Evolutionary conservation across 2,113 vertebrate genomes (phyloP), one percentile per base, ranked within the genome.

Genomic region (Egretta garzetta): DNA sequence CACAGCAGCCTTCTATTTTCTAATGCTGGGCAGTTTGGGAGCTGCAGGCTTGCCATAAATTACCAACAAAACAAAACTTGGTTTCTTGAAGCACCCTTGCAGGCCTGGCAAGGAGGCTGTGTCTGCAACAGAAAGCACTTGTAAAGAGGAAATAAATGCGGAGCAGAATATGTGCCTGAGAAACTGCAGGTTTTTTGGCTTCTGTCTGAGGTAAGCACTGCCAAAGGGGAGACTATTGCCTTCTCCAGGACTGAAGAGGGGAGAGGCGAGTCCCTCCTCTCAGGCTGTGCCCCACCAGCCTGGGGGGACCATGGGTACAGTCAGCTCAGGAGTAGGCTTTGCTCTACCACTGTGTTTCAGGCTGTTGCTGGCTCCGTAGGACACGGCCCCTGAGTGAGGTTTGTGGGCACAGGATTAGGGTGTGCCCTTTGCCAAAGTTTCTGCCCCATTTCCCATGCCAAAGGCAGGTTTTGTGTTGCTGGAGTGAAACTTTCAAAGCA

Each of bases 1-100:
- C 50, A 37, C 58, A 77, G 32, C 73, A 93, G 63, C 89, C 39
- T 94, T 95, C 84, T 66, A 1, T 80, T 97, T 96, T 62, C 59
- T 71, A 53, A n/a, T 1, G 6, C 76, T 55, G 71, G 60, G 71
- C 70, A 74, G 88, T 73, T 92, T 39, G 62, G 33, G 62, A 94
- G 85, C 86, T 95, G 56, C 77, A 79, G 89, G 53, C 71, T 91
- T 91, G 88, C 60, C 45, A 58, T 96, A 90, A 96, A 93, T 93
- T 87, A 59, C 18, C 60, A 82, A 41, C 56, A 87, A 89, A 79
- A 71, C 58, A 63, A 56, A 79, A 45, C 45, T 62, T 62, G 55
- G 56, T 59, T 81, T 93, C 71, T 63, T 71, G 64, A 83, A 87
- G 84, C 62, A 72, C 55, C 70, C 67, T 93, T 2, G 10, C 58